Evolutionary conservation across 64 coral and sea anemone species (phyloP), one percentile per base, ranked within the genome.

Genomic region (Platygyra sinensis): DNA sequence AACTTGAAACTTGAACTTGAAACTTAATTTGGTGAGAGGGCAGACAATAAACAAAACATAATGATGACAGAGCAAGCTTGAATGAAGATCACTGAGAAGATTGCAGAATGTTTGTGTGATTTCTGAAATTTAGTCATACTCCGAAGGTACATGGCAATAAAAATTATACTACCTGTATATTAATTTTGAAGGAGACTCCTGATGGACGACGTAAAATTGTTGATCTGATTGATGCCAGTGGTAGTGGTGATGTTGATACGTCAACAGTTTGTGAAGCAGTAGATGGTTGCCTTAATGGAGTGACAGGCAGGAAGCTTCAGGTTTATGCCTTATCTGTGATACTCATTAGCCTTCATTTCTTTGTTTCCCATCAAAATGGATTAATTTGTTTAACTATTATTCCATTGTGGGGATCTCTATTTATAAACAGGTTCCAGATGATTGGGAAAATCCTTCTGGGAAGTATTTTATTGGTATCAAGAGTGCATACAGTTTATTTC

Each of bases 221-320:
- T 83, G 96, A 98, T 93, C n/a, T 98, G 54, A 98, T 98, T 95
- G 96, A 98, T 90, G 87, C 93, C 14, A 88, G 93, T 75, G 96
- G 96, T 7, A 98, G 96, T 89, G 96, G 96, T 75, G 96, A 98
- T 93, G 96, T 98, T 0, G 96, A 98, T 64, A 98, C 96, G 1
- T 98, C 96, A 60, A 95, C 91, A 38, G 91, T 98, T 30, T 78
- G 72, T 76, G 87, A 95, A 73, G 31, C 77, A 12, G 38, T 65
- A 15, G 94, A 98, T 91, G 94, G 91, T 8, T 85, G 30, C 36
- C 73, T 99, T 42, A 83, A 52, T 60, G 97, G 97, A 7, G 67
- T 95, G 29, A 88, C 97, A 61, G 97, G 94, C 78, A 92, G 88
- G 77, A 91, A 93, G 57, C 77, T 99, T 5, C 93, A 89, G 90